Base-by-base conservation (phyloP, 2,888 invertebrate genomes). In the Busseola fusca region DNA sequence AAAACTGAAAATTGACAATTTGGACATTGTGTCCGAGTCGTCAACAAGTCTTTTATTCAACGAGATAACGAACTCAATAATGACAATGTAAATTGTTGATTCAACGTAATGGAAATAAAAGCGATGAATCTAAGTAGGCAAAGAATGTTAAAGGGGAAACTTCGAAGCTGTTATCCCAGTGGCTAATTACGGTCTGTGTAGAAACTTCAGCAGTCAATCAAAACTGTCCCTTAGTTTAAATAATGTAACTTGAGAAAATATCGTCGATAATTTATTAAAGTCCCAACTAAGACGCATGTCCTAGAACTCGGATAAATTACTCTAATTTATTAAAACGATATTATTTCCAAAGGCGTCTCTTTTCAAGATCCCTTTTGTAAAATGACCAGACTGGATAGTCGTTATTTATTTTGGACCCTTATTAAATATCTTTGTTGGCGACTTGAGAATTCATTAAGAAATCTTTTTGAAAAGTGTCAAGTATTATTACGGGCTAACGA, bases 291-390 rank as follows among this genome's bases (percentile, higher is more conserved):
- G 89, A 89, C 89, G 86, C 82, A 81, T 84, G 87, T 78, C 84
- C 77, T 79, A 81, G 84, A 84, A 83, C 86, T 80, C 65, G 83
- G 88, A 93, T 88, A 91, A 92, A 93, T 90, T 86, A 88, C 84
- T 84, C 86, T 89, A 91, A 92, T 93, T 93, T 93, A 92, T 93
- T 91, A 90, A 87, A 91, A 87, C 89, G 87, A 87, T 90, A 92
- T 91, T 91, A 91, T 93, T 92, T 90, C 88, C 85, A 87, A 90
- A 87, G 87, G 88, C 76, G 86, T 92, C 88, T 91, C 87, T 86
- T 90, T 90, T 88, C 83, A 83, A 85, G 83, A 87, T 88, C 86
- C 84, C 84, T 78, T 87, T 89, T 90, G 91, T 91, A 90, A 92
- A 89, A 90, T 88, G 88, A 92, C 86, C 87, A 84, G 84, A 83